A percentile compares a stretch with the other conserved stretches of the same genome.
Evolutionary conservation across 2,888 invertebrate species (phyloP).

Genomic region (Siphonodentalium dalli): DNA sequence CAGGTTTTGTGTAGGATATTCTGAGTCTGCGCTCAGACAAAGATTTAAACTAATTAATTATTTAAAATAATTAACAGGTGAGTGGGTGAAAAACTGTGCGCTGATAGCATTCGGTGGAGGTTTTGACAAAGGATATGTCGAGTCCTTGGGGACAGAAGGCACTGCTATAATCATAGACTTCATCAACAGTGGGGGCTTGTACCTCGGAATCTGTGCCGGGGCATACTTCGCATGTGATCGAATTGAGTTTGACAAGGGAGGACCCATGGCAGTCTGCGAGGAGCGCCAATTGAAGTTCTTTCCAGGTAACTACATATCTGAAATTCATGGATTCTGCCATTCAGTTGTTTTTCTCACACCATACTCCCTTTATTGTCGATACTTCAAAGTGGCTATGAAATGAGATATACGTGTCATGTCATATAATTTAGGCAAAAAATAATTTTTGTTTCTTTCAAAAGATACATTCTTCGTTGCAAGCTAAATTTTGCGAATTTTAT

Average conservation of each 20-base stretch:
- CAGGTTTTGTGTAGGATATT: too few species aligned
- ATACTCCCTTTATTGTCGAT: background rate
- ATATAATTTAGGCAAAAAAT: background rate
- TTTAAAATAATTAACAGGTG: too few species aligned
- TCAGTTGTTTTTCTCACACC: background rate
- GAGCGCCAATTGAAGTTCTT: conserved; percentile 51
- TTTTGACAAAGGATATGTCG: conserved; percentile 53
- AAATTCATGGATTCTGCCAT: background rate
- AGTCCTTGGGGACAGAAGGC: conserved; percentile 41
- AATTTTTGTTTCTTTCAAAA: too few species aligned
- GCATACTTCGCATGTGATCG: conserved; percentile 54
- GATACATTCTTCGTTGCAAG: background rate
- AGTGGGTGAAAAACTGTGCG: conserved; percentile 30
- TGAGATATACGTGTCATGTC: background rate
- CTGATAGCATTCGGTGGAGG: conserved; percentile 57
- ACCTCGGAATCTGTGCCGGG: conserved; percentile 59
- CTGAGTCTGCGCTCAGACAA: too few species aligned
- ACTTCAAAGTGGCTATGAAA: background rate
- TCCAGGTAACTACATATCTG: conserved; percentile 41
- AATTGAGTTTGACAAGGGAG: conserved; percentile 57
- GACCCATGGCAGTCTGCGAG: conserved; percentile 53
- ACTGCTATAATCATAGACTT: conserved; percentile 38
- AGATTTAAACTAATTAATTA: too few species aligned
- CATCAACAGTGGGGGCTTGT: conserved; percentile 53
- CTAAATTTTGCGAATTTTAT: background rate